Percentiles rank a stretch among this genome's conserved stretches.
These are phyloP conservation scores for Phrynosoma platyrhinos DNA, from an alignment of 2,113 vertebrate species.

Conservation along the genomic window DNA sequence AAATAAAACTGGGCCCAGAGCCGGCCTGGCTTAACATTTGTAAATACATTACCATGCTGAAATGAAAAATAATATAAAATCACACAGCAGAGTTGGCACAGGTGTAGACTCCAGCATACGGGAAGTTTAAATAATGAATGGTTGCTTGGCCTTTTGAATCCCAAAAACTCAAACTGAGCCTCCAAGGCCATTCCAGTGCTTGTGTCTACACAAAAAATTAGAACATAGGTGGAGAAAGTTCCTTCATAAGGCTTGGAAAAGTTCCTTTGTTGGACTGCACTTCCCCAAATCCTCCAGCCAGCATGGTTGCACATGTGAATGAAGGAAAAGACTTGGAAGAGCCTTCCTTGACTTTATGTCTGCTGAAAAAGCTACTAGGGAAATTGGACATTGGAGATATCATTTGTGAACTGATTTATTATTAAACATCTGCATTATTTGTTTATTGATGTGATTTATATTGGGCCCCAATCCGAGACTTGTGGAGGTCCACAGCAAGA, in stretches of 20 bases:
- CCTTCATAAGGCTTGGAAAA: not conserved
- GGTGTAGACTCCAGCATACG: not conserved
- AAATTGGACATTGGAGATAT: too few relatives aligned
- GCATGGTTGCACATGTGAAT: too few relatives aligned
- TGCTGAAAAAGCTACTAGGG: too few relatives aligned
- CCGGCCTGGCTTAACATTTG: constrained; percentile 32
- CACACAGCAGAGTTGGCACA: not conserved
- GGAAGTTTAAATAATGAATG: not conserved
- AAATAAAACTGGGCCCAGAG: constrained; percentile 39
- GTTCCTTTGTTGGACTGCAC: not conserved
- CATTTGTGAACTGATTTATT: too few relatives aligned
- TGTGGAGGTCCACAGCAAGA: too few relatives aligned
- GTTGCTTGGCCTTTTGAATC: constrained; percentile 3
- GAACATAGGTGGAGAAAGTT: not conserved
- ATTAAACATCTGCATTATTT: too few relatives aligned
- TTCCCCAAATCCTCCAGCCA: not conserved
- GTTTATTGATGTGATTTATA: too few relatives aligned
- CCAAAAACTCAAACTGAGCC: constrained; percentile 20
- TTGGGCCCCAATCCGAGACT: too few relatives aligned
- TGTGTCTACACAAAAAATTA: not conserved
- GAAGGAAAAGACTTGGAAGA: too few relatives aligned
- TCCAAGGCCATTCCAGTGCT: not conserved
- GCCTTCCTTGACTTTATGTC: too few relatives aligned
- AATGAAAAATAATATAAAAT: constrained; percentile 35
- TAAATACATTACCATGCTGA: constrained; percentile 25